Base-by-base conservation (phyloP, 2,888 invertebrate genomes). In the Clistopyga incitator region DNA sequence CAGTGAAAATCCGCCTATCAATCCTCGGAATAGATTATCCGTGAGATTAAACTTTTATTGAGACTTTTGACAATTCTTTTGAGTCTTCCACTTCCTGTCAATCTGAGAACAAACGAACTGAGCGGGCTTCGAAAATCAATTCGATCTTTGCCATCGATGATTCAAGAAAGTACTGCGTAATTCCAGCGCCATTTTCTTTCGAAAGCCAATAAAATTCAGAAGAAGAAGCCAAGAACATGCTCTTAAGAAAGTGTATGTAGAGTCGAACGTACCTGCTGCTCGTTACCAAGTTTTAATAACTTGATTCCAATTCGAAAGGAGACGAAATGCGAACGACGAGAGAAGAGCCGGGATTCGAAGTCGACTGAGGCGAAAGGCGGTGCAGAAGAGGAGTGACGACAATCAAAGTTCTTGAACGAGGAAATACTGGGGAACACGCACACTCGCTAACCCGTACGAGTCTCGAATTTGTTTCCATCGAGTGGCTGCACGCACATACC, bases 241-340 rank as follows among this genome's bases (percentile, higher is more conserved):
- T 38, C 10, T 10, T 2, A 3, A 20, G 64, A 64, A 18, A 64
- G 64, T 42, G 11, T 20, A 42, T 64, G 38, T 11, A 64, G 20
- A 38, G 11, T 18, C 47, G 18, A 59, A 59, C 8, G 56, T 29
- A 38, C 25, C 42, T 45, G 59, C 42, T 45, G 59, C 56, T 72
- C 72, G 29, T 74, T 74, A 74, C 72, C 59, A 61, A 74, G 59
- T 74, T 74, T 74, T 74, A 74, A 74, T 74, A 61, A 61, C 29
- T 47, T 45, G 47, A 18, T 74, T 74, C 47, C 45, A 29, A 47
- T 47, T 74, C 56, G 6, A 47, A 25, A n/a, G 1, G 42, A 45
- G 42, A 23, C 6, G 47, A 38, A 67, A 67, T 23, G 6, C 47
- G 47, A 61, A 23, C 42, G 54, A 71, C 56, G 56, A 29, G 47